Conservation (phyloP, 2,888 invertebrate genomes). For the Heliconius sara region DNA sequence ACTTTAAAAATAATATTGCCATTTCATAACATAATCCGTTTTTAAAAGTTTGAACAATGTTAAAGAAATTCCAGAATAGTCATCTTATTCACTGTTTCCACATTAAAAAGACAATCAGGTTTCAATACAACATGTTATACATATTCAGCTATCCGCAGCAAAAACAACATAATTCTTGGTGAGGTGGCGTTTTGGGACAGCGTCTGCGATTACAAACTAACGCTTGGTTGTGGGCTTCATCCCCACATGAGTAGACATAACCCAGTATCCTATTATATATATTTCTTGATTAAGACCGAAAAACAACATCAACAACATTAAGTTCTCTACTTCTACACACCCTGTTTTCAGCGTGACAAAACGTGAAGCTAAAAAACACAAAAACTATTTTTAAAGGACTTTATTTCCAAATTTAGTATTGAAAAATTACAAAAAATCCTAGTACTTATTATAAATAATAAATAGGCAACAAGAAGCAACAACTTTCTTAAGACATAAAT, state of each 20-base stretch:
- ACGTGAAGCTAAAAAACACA: neutral
- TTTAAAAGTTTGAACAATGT: neutral
- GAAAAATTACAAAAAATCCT: neutral
- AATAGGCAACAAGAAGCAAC: neutral
- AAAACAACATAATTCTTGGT: no score
- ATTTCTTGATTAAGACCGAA: no score
- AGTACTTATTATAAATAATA: neutral
- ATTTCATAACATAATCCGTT: neutral
- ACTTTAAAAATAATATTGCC: no score
- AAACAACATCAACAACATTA: no score
- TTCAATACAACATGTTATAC: neutral
- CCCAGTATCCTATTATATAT: no score
- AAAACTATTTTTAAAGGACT: neutral
- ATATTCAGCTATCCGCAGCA: neutral
- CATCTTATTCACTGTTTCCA: neutral
- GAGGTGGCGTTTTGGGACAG: no score
- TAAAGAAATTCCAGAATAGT: no score
- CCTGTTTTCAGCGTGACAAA: no score
- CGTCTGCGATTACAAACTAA: no score
- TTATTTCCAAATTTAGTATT: neutral
- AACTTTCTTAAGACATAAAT: constrained; percentile 27
- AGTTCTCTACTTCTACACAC: no score
- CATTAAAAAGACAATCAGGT: neutral
- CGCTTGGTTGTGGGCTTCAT: no score
- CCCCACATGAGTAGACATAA: no score